phyloP scores from a whole-genome alignment of 35 echinoderm and acorn worm genomes.

The Stichopus chloronotus region DNA sequence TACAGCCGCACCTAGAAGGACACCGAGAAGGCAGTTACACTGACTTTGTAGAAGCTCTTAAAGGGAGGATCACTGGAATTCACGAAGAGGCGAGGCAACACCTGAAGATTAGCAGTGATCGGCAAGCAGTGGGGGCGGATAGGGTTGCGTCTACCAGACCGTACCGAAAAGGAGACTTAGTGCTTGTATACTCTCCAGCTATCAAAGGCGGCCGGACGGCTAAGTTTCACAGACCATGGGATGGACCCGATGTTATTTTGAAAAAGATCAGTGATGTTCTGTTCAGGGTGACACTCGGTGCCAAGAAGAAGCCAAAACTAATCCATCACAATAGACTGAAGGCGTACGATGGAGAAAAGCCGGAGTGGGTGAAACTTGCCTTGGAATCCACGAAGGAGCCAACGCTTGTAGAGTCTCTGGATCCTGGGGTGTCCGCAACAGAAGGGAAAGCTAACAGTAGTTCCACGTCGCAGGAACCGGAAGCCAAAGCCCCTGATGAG shows the following conservation, averaged over 20 bases:
- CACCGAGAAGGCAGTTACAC: not conserved
- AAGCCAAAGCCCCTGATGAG: too few species aligned
- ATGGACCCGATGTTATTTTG: not conserved
- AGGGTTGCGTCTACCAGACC: not conserved
- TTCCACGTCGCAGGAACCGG: too few species aligned
- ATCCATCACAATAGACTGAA: not conserved
- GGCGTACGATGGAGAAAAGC: constrained; percentile 18
- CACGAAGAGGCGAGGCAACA: not conserved
- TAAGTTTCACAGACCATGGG: constrained; percentile 23
- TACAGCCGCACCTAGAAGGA: not conserved
- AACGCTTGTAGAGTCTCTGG: not conserved
- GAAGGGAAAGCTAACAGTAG: too few species aligned
- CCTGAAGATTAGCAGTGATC: not conserved
- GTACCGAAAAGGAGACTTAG: constrained; percentile 5
- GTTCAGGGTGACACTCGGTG: not conserved
- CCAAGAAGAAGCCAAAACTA: constrained; percentile 23
- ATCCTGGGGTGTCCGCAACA: too few species aligned
- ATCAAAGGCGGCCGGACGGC: constrained; percentile 21
- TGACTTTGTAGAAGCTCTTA: not conserved
- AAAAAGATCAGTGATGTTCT: constrained; percentile 45
- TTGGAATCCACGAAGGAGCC: not conserved
- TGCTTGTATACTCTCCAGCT: not conserved
- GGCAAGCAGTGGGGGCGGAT: not conserved
- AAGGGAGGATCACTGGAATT: not conserved
- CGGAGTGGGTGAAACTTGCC: not conserved